phyloP scores from a whole-genome alignment of 2,888 invertebrate genomes.

The Cynaeus angustus region DNA sequence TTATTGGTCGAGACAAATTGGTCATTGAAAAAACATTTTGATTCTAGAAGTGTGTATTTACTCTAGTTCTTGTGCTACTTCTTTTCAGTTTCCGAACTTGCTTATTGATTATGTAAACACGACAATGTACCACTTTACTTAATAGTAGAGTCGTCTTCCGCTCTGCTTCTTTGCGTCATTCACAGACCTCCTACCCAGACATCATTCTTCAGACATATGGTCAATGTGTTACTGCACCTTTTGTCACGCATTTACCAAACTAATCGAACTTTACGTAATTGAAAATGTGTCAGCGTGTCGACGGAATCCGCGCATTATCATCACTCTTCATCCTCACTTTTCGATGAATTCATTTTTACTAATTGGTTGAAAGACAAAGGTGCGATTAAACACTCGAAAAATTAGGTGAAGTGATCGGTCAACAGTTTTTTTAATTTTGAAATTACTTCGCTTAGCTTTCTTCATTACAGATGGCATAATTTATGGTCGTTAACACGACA shows the following conservation, averaged over 20 bases:
- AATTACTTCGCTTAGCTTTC: too few relatives aligned
- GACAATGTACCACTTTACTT: conserved; percentile 39
- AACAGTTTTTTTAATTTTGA: too few relatives aligned
- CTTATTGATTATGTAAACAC: conserved; percentile 45
- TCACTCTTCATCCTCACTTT: too few relatives aligned
- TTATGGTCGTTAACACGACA: too few relatives aligned
- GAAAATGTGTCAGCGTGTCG: conserved; percentile 35
- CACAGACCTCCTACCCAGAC: conserved; percentile 32
- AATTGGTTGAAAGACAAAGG: too few relatives aligned
- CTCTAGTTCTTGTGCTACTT: conserved; percentile 32
- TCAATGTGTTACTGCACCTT: conserved; percentile 25
- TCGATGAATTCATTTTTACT: too few relatives aligned
- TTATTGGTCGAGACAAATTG: conserved; percentile 1
- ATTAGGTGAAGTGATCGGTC: neutral
- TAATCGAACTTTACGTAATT: conserved; percentile 37
- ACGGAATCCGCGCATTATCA: conserved; percentile 13
- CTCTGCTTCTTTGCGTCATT: conserved; percentile 42
- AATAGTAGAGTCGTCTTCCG: conserved; percentile 42
- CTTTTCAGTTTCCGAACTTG: conserved; percentile 14
- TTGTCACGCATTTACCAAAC: conserved; percentile 38
- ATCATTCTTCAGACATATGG: conserved; percentile 31
- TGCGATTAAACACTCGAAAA: too few relatives aligned
- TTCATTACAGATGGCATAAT: too few relatives aligned
- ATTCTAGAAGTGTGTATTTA: neutral
- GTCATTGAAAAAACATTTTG: conserved; percentile 1